phyloP scores from a whole-genome alignment of 2,797 vertebrate genomes.

The Alauda arvensis region DNA sequence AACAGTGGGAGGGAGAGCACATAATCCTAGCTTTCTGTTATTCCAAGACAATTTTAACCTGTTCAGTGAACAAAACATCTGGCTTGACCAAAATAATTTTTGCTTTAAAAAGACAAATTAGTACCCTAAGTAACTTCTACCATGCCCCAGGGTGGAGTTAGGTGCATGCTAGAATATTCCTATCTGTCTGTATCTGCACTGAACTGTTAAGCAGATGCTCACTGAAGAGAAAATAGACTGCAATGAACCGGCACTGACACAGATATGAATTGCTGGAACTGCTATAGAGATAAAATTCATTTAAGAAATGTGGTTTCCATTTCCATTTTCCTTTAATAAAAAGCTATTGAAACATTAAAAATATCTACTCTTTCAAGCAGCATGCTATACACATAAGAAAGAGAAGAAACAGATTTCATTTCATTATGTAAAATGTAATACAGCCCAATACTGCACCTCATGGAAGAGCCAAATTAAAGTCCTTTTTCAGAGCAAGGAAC shows the following conservation, averaged over 20 bases:
- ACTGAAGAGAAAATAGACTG: conserved; percentile 36
- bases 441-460: not conserved
- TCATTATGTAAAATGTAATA: conserved; percentile 3
- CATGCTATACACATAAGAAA: not conserved
- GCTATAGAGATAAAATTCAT: conserved; percentile 24
- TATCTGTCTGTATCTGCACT: conserved; percentile 29
- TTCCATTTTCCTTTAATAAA: conserved; percentile 58
- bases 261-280: conserved; percentile 31
- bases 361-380: conserved; percentile 24
- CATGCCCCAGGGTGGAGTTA: conserved; percentile 12
- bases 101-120: not conserved
- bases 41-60: not conserved
- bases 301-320: conserved; percentile 37
- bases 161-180: conserved; percentile 3
- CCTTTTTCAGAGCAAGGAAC: not conserved
- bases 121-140: conserved; percentile 12
- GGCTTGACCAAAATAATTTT: not conserved
- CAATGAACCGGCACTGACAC: conserved; percentile 34
- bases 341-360: conserved; percentile 32
- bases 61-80: not conserved
- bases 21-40: not conserved
- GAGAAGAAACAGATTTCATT: conserved; percentile 3
- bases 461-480: not conserved
- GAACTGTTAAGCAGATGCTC: conserved; percentile 44
- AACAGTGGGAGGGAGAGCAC: not conserved